phyloP scores from a whole-genome alignment of 2,113 vertebrate species.

The Eudyptes chrysolophus region DNA sequence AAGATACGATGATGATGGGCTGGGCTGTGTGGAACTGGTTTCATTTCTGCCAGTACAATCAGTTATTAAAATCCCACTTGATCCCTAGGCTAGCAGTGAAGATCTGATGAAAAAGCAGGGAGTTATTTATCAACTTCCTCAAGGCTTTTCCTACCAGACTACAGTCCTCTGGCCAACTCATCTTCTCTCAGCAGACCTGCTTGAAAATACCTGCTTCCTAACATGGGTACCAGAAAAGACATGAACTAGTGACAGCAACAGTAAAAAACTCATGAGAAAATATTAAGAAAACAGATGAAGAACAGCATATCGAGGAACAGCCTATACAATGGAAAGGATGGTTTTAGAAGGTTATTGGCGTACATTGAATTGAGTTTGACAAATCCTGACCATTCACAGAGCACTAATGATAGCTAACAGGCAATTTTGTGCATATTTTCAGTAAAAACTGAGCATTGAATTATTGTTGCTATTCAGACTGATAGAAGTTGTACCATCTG shows the following conservation, averaged over 20 bases:
- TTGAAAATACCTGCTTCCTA: neutral
- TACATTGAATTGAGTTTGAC: neutral
- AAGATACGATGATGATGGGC: neutral
- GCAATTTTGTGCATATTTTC: neutral
- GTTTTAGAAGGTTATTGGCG: neutral
- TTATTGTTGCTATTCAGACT: neutral
- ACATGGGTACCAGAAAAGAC: neutral
- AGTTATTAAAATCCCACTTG: neutral
- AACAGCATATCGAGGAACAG: neutral
- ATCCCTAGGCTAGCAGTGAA: neutral
- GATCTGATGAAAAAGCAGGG: neutral
- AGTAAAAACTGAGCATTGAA: neutral
- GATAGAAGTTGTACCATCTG: neutral
- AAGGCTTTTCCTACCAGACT: neutral
- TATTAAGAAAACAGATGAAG: neutral
- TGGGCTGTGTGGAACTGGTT: neutral
- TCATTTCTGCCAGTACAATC: neutral
- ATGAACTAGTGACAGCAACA: neutral
- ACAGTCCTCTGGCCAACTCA: neutral
- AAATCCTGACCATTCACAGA: neutral
- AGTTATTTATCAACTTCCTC: neutral
- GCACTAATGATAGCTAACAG: neutral
- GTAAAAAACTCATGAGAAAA: neutral
- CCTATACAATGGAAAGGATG: neutral
- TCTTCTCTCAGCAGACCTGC: neutral